Evolutionary conservation across 2,888 invertebrate species (phyloP).

Genomic region (Aporophyla lueneburgensis): DNA sequence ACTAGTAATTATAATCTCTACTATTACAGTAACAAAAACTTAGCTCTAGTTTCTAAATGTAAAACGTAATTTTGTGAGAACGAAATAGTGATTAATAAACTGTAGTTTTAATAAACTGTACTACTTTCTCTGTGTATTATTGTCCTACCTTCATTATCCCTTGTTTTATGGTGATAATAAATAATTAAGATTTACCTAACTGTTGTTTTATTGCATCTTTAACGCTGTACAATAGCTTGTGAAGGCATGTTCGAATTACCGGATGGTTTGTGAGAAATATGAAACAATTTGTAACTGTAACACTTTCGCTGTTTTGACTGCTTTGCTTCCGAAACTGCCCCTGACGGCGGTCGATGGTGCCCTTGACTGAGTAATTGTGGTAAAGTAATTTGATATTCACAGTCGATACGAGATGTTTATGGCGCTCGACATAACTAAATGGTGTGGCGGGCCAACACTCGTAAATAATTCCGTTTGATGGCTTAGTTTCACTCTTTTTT

Average conservation of each 20-base stretch:
- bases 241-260: conserved; percentile 65
- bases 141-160: conserved; percentile 72
- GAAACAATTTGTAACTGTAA: conserved; percentile 50
- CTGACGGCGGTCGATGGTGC: conserved; percentile 9
- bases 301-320: conserved; percentile 35
- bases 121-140: conserved; percentile 69
- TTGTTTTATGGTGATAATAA: conserved; percentile 80
- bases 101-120: conserved; percentile 78
- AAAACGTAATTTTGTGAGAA: conserved; percentile 65
- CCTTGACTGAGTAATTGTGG: conserved; percentile 50
- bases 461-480: conserved; percentile 58
- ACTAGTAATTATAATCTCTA: conserved; percentile 70
- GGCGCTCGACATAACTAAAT: conserved; percentile 50
- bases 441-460: conserved; percentile 36
- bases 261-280: conserved; percentile 48
- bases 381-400: conserved; percentile 63
- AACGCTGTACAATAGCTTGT: conserved; percentile 77
- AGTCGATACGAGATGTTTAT: conserved; percentile 54
- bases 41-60: conserved; percentile 75
- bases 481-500: conserved; percentile 59
- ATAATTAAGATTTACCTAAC: conserved; percentile 74
- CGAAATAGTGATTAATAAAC: conserved; percentile 66
- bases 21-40: conserved; percentile 75
- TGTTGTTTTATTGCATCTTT: conserved; percentile 86
- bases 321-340: conserved; percentile 12